A percentile compares a stretch with the other conserved stretches of the same genome.
phyloP scores from a whole-genome alignment of 2,113 vertebrate genomes.

The Rhipidura dahli region DNA sequence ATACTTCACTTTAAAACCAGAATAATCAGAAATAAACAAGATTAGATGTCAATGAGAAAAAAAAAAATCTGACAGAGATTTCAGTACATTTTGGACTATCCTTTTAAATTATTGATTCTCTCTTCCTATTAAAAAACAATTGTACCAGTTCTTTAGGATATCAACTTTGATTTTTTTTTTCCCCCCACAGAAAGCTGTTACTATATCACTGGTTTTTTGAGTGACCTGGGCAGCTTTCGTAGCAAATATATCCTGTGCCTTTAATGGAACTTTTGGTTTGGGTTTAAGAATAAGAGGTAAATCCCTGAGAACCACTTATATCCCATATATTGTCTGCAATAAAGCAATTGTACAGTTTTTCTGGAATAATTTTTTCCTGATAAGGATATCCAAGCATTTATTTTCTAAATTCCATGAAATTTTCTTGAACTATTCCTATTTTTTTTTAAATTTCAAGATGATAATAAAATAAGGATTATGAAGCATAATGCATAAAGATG shows the following conservation, averaged over 20 bases:
- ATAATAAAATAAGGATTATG: neutral
- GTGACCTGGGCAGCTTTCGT: neutral
- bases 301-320: neutral
- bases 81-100: neutral
- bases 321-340: neutral
- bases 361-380: neutral
- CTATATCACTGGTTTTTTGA: neutral
- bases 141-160: neutral
- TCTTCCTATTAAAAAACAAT: fast-evolving
- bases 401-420: neutral
- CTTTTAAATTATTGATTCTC: neutral
- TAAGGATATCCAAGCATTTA: neutral
- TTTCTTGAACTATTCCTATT: neutral
- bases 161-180: neutral
- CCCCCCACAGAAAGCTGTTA: neutral
- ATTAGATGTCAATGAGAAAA: neutral
- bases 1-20: neutral
- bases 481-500: neutral
- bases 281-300: neutral
- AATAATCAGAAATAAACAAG: neutral
- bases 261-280: neutral
- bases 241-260: neutral
- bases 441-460: neutral
- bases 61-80: neutral
- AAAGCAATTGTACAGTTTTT: neutral